Conservation (phyloP, 2,113 vertebrate genomes). For the Phrynosoma platyrhinos region DNA sequence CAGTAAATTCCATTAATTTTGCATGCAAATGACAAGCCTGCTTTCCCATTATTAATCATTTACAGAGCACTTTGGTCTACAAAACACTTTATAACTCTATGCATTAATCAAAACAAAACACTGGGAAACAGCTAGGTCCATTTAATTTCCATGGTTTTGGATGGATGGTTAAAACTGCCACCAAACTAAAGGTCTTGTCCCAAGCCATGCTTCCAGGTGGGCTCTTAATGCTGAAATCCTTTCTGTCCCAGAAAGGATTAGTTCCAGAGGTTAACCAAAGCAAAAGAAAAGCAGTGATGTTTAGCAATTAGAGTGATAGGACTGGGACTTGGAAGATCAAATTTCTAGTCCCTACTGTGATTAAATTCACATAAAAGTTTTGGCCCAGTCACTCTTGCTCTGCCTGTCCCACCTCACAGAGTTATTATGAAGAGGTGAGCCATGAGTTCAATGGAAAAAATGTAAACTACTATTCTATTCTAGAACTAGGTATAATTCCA, state of each 20-base stretch:
- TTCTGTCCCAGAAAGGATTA: not conserved
- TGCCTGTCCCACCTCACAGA: not conserved
- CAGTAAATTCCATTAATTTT: not conserved
- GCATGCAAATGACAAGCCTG: not conserved
- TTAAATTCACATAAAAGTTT: not conserved
- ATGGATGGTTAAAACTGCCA: not conserved
- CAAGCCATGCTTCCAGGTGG: not conserved
- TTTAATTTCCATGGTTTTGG: not conserved
- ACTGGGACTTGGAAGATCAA: not conserved
- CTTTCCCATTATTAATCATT: not conserved
- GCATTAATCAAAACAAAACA: conserved; percentile 6
- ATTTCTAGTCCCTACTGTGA: not conserved
- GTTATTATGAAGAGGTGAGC: not conserved
- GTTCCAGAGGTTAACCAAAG: not conserved
- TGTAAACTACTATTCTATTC: too few relatives aligned
- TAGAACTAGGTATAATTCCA: too few relatives aligned
- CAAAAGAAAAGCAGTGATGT: not conserved
- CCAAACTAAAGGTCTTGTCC: not conserved
- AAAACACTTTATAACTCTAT: conserved; percentile 2
- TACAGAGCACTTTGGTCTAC: conserved; percentile 6
- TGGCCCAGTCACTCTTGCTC: not conserved
- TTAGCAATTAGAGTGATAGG: not conserved
- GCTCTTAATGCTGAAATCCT: not conserved
- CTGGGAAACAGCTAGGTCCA: not conserved
- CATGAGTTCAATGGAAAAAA: too few relatives aligned